Percentiles rank a stretch among this genome's conserved stretches.
Evolutionary conservation across 2,113 vertebrate species (phyloP).

Genomic region (Phasianus colchicus): DNA sequence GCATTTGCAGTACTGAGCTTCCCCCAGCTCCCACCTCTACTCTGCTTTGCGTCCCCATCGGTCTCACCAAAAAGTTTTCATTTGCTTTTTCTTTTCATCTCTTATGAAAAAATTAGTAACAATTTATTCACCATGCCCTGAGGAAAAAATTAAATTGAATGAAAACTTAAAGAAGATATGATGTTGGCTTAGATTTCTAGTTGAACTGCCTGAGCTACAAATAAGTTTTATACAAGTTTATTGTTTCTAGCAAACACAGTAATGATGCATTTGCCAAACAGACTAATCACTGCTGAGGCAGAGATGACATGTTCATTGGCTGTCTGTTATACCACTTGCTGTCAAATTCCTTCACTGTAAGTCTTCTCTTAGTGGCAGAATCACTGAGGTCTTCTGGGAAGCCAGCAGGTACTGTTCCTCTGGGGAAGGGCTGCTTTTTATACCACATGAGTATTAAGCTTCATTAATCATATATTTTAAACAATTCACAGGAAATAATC

Average conservation of each 20-base stretch:
- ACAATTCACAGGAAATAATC: background rate
- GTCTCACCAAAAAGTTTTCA: background rate
- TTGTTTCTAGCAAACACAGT: background rate
- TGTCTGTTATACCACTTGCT: background rate
- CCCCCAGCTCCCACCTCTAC: background rate
- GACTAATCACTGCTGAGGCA: background rate
- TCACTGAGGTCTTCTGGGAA: background rate
- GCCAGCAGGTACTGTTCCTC: background rate
- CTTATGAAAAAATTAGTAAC: constrained; percentile 9
- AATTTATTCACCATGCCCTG: constrained; percentile 1
- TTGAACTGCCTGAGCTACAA: constrained; percentile 8
- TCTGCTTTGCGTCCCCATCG: background rate
- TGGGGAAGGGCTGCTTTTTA: background rate
- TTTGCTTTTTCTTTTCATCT: background rate
- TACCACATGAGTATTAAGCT: background rate
- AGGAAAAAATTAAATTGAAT: constrained; percentile 47
- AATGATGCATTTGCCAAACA: background rate
- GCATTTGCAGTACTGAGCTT: background rate
- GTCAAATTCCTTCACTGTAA: background rate
- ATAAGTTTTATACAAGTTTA: background rate
- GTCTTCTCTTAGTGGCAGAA: background rate
- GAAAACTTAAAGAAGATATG: constrained; percentile 36
- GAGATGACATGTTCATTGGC: background rate
- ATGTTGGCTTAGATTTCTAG: background rate
- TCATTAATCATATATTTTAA: background rate